These are phyloP conservation scores for Patella pellucida DNA, from an alignment of 2,888 invertebrate genomes.

Conservation along the genomic window DNA sequence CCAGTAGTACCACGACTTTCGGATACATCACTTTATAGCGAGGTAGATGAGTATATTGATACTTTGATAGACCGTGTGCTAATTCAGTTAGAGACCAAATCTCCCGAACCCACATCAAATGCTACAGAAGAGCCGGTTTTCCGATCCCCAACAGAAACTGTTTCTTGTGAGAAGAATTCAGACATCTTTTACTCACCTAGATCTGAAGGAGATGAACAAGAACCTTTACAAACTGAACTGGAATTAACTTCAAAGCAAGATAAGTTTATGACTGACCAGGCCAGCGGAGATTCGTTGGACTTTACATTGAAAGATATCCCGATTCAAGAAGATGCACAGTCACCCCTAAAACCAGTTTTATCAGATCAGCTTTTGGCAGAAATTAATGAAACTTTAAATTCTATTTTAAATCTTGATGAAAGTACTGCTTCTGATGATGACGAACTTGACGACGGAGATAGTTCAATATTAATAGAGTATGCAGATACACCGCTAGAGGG, in stretches of 20 bases:
- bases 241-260: neutral
- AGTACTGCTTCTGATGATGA: neutral
- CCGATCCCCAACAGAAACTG: no score
- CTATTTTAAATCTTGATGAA: conserved; percentile 3
- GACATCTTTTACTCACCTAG: no score
- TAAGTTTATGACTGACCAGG: neutral
- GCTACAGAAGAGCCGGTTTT: neutral
- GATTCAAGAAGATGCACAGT: neutral
- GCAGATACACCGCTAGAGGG: neutral
- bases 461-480: neutral
- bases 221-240: no score
- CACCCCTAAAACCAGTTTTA: neutral
- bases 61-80: neutral
- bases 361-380: neutral
- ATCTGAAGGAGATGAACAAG: no score
- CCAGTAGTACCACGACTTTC: no score
- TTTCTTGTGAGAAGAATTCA: no score
- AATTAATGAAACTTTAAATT: neutral
- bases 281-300: neutral
- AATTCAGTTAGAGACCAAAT: neutral
- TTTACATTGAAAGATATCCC: neutral
- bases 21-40: neutral
- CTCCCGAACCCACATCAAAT: neutral
- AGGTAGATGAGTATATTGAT: neutral
- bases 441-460: neutral